A percentile compares a stretch with the other conserved stretches of the same genome.
These are phyloP conservation scores for Nixonia krombeini DNA, from an alignment of 1,140 invertebrate species.

Conservation along the genomic window DNA sequence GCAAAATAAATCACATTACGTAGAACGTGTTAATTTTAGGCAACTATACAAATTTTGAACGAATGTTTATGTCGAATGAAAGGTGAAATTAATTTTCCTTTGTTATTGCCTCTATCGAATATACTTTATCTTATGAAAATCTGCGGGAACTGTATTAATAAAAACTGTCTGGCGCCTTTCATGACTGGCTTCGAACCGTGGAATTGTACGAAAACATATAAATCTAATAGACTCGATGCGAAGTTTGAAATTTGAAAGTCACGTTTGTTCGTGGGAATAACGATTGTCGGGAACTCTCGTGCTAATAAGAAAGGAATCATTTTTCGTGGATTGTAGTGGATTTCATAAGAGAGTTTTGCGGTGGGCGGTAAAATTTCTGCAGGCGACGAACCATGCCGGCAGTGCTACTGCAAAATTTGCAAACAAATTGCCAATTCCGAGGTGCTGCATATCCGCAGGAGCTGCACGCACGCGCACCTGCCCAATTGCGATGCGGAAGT, in stretches of 20 bases:
- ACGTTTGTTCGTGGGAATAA: too few species aligned
- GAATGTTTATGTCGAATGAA: too few species aligned
- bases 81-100: not conserved
- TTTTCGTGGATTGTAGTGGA: constrained; percentile 31
- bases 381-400: constrained; percentile 42
- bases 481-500: constrained; percentile 37
- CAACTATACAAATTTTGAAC: too few species aligned
- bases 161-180: too few species aligned
- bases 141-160: too few species aligned
- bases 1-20: too few species aligned
- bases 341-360: constrained; percentile 42
- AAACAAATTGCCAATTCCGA: constrained; percentile 71
- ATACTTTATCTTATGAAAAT: too few species aligned
- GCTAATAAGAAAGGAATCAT: constrained; percentile 39
- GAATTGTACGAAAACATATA: too few species aligned
- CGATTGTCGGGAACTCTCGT: not conserved
- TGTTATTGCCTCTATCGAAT: too few species aligned
- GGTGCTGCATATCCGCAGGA: constrained; percentile 53
- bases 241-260: not conserved
- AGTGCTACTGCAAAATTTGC: constrained; percentile 62
- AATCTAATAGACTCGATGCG: constrained; percentile 5
- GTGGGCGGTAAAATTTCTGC: constrained; percentile 41
- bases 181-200: too few species aligned
- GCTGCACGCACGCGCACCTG: constrained; percentile 39
- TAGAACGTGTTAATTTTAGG: too few species aligned